Evolutionary conservation across 2,888 invertebrate genomes (phyloP), one percentile per base, ranked within the genome.

Genomic region (Halictus quadricinctus): DNA sequence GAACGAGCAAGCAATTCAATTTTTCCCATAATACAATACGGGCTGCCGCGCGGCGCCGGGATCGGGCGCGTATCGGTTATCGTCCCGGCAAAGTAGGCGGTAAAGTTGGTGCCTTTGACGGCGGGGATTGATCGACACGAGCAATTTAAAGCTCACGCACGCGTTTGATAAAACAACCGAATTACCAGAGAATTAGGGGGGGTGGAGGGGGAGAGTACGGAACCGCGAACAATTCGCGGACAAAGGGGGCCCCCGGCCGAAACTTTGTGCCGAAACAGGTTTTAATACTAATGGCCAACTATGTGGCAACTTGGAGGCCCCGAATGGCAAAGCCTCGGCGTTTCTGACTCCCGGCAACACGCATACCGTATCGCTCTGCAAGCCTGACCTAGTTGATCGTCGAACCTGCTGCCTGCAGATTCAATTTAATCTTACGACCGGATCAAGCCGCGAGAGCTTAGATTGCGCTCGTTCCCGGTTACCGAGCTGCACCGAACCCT

Each of bases 221-320:
- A 89, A 88, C 87, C 82, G 74, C 70, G 50, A 66, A 81, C 88
- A 78, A 79, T 79, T 72, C 79, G 72, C 75, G 81, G 69, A 89
- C 88, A 91, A 90, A 90, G 89, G 87, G 43, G 41, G 54, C 43
- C 79, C 77, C 36, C 46, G 25, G 66, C 43, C 29, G 80, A 69
- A 87, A 84, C 85, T 88, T 66, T 41, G 74, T 76, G 64, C 79
- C 73, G 77, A 81, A 84, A 79, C 76, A 80, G 91, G 88, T 91
- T 92, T 91, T 91, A 88, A 90, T 88, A 90, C 87, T 88, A 91
- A 92, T 91, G 87, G 88, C 85, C 89, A 92, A 92, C 91, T 92
- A 92, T 91, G 92, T 86, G 88, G 86, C 83, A 89, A 89, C 80
- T 89, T 89, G 85, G 75, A 72, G 50, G 46, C 48, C 64, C 83